Evolutionary conservation across 2,113 vertebrate species (phyloP).

Genomic region (Ploceus nigricollis): DNA sequence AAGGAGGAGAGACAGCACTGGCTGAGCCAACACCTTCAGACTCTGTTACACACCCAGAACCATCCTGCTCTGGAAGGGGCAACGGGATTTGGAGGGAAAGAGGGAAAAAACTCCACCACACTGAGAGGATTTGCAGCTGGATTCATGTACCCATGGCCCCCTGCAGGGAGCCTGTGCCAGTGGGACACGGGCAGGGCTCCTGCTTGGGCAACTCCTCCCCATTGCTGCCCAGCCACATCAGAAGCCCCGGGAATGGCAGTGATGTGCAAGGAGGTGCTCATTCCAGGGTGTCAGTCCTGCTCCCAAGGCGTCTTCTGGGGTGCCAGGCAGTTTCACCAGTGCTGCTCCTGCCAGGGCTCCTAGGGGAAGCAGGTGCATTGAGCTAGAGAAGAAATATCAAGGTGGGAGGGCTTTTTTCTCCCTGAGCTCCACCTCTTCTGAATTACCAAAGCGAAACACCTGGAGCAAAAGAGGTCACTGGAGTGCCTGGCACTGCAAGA

Average conservation of each 20-base stretch:
- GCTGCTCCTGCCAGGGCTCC: background rate
- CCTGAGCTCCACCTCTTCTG: background rate
- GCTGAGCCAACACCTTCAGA: background rate
- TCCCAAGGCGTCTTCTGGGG: rapidly evolving
- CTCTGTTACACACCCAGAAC: background rate
- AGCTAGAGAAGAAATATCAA: background rate
- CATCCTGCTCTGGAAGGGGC: background rate
- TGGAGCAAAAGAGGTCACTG: background rate
- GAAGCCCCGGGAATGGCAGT: background rate
- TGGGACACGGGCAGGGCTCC: rapidly evolving
- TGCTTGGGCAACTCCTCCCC: background rate
- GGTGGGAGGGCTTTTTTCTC: background rate
- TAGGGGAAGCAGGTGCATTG: rapidly evolving
- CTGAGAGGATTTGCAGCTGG: background rate
- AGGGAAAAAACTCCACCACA: rapidly evolving
- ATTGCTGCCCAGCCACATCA: rapidly evolving
- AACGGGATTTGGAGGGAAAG: background rate
- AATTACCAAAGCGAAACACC: background rate
- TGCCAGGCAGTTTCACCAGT: background rate
- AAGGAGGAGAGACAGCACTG: background rate
- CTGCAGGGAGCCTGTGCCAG: rapidly evolving
- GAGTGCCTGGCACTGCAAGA: background rate
- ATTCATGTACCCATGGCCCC: background rate
- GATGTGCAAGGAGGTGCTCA: background rate
- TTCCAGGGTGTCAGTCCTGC: background rate